Base-by-base conservation (phyloP, 1,140 invertebrate genomes). In the Leptestheria dahalacensis region DNA sequence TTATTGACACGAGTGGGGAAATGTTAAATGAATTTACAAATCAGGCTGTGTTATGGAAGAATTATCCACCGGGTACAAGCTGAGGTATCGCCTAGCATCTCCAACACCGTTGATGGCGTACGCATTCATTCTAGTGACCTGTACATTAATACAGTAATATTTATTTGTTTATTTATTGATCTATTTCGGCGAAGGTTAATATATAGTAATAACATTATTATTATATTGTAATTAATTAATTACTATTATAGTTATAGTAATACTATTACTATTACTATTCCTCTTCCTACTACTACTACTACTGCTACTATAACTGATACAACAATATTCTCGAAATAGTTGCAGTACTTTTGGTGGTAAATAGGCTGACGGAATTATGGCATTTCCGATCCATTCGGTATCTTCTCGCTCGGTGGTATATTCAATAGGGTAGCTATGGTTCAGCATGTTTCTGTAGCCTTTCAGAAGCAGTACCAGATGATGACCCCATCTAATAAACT, bases 51-150 rank as follows among this genome's bases (percentile, higher is more conserved):
- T 46, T 48, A 69, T 68, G 48, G 70, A 67, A 50, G 68, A 68
- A 59, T 64, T 62, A 10, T 71, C 71, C 12, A 72, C 71, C 3
- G 78, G 74, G 65, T 71, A 75, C 2, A 79, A 64, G 0, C 75
- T 67, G 63, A 77, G 73, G 63, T 78, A 80, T 26, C 65, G 63
- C 48, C 78, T 61, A 2, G 68, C 62, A 0, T 65, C 63, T 1
- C 65, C 73, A n/a, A 66, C 66, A 2, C 77, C 78, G 62, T 80
- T 76, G 54, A 79, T 78, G 28, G 76, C 75, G 65, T 77, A 80
- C 1, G 77, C 76, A 65, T 80, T 80, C 63, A 80, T 75, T 60
- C 71, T 73, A 20, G 68, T 70, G 0, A 79, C 15, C 33, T 41
- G 15, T n/a, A n/a, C n/a, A n/a, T n/a, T n/a, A n/a, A n/a, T n/a